Percentiles rank a stretch among this genome's conserved stretches.
Conservation (phyloP, 2,113 vertebrate species). For the Pardalotus punctatus region DNA sequence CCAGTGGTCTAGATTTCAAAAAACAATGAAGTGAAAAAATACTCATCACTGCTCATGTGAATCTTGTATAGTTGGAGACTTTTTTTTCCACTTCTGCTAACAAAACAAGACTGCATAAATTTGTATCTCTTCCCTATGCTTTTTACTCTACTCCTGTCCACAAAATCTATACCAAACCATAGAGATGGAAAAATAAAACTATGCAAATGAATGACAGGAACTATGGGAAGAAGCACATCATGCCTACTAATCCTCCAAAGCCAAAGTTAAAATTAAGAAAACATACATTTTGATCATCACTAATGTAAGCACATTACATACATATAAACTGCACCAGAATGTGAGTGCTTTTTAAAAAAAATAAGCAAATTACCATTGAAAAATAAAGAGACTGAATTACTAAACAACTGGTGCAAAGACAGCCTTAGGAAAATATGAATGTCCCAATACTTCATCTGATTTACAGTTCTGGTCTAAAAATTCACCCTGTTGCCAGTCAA, state of each 20-base stretch:
- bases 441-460: neutral
- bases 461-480: neutral
- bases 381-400: neutral
- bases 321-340: neutral
- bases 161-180: neutral
- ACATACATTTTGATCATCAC: neutral
- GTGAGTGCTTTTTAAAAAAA: neutral
- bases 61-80: neutral
- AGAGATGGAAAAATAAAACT: neutral
- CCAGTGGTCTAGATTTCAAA: neutral
- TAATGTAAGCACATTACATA: neutral
- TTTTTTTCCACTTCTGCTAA: neutral
- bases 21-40: neutral
- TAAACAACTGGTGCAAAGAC: neutral
- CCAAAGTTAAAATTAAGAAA: neutral
- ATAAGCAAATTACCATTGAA: neutral
- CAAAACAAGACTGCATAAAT: neutral
- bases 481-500: neutral
- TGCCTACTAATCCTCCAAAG: neutral
- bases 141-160: neutral
- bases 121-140: neutral
- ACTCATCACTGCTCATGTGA: rapidly evolving
- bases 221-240: neutral
- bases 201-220: neutral
- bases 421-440: neutral